Conservation (phyloP, 2,797 vertebrate species). For the Argentina silus region DNA sequence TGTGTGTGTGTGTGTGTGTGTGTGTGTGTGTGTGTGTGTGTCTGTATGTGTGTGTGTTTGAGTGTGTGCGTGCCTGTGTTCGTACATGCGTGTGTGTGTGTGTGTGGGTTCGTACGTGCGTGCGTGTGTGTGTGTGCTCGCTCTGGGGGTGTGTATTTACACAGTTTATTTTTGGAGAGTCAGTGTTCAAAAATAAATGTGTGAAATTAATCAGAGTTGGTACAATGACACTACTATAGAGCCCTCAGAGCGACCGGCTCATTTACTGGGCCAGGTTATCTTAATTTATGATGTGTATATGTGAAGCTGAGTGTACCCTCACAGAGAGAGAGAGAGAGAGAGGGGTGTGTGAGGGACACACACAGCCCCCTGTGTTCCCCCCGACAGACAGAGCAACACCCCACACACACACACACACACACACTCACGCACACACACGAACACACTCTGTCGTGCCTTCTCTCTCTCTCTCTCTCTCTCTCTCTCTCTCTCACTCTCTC, state of each 20-base stretch:
- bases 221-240: slow-evolving; percentile 67
- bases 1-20: slow-evolving; percentile 27
- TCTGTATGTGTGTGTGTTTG: slow-evolving; percentile 18
- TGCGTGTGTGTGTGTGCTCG: slow-evolving; percentile 16
- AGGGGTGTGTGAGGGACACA: slow-evolving; percentile 44
- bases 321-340: slow-evolving; percentile 3
- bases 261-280: slow-evolving; percentile 60
- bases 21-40: slow-evolving; percentile 13
- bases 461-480: neutral
- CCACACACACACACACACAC: neutral
- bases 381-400: neutral
- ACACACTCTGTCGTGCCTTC: slow-evolving; percentile 5
- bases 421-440: neutral
- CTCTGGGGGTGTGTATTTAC: slow-evolving; percentile 46
- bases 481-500: neutral
- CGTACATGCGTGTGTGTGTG: slow-evolving; percentile 8
- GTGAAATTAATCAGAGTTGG: slow-evolving; percentile 61
- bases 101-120: slow-evolving; percentile 4
- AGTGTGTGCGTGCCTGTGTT: slow-evolving; percentile 14
- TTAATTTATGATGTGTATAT: slow-evolving; percentile 70
- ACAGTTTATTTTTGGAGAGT: slow-evolving; percentile 58
- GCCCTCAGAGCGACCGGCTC: slow-evolving; percentile 46
- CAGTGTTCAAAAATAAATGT: slow-evolving; percentile 63
- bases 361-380: slow-evolving; percentile 29
- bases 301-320: slow-evolving; percentile 54